These are phyloP conservation scores for Emydocephalus ijimae DNA, from an alignment of 2,113 vertebrate species.

Conservation along the genomic window DNA sequence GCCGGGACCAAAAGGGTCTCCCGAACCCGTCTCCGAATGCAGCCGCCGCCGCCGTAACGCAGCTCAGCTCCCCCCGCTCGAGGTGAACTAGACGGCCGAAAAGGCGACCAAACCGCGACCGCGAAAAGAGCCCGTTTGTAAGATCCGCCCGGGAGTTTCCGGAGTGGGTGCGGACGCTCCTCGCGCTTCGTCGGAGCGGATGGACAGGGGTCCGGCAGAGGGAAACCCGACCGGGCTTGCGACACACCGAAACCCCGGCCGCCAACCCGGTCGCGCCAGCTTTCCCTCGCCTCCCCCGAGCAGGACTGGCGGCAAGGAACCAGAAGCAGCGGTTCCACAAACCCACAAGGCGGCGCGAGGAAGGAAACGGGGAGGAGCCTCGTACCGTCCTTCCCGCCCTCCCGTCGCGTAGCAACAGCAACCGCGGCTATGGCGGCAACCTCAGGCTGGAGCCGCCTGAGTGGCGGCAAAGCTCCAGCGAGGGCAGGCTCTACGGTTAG, in stretches of 20 bases:
- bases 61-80: neutral
- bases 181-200: neutral
- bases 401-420: neutral
- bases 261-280: neutral
- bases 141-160: slow-evolving; percentile 17
- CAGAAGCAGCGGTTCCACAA: neutral
- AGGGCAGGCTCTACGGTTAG: neutral
- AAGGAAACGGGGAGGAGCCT: neutral
- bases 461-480: neutral
- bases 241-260: neutral
- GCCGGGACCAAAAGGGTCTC: neutral
- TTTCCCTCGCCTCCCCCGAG: neutral
- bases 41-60: too few species aligned
- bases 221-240: neutral
- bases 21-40: neutral
- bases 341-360: neutral
- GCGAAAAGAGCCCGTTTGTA: slow-evolving; percentile 1
- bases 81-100: neutral
- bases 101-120: neutral
- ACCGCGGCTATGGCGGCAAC: neutral
- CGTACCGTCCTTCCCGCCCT: neutral
- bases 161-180: neutral
- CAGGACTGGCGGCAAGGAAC: neutral
- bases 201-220: neutral
- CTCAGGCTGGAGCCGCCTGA: neutral